Base-by-base conservation (phyloP, 2,888 invertebrate species). In the Spatulosminthurus flaviceps region DNA sequence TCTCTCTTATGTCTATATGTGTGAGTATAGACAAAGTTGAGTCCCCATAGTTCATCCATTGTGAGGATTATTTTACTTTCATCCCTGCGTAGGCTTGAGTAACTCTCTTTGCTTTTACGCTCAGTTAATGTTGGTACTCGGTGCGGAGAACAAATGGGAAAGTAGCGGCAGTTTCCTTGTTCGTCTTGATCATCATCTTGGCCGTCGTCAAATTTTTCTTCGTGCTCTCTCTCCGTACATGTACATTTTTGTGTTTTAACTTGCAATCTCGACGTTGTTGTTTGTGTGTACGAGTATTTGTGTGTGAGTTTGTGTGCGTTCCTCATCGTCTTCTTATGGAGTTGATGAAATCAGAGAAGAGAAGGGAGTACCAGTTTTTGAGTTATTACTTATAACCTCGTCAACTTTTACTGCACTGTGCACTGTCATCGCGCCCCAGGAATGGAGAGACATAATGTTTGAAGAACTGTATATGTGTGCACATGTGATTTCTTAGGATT, bases 11-110 rank as follows among this genome's bases (percentile, higher is more conserved):
- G 42, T 71, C 42, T 42, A 43, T n/a, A n/a, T 69, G 21, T 72
- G 72, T 72, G 28, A 51, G 22, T 51, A 51, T 51, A 51, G 51
- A 51, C 51, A 21, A 41, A 34, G 16, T 42, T 22, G 43, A 21
- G 16, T 24, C 72, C 72, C 51, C 51, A 72, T 41, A 72, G 51
- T 72, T 72, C 69, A 29, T 69, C 72, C 72, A 72, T 72, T 72
- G 43, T 43, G 51, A 72, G 72, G 72, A 72, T 72, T 72, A 72
- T 72, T 72, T 72, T 72, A 72, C 72, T 72, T 51, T 41, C 43
- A 43, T 22, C 51, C 43, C 51, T 72, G 51, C 51, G 51, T 72
- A 72, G 72, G 43, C 24, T 70, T n/a, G 64, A 64, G 64, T 26
- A 26, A 64, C 64, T 64, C 64, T 64, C 64, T 64, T 64, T 64